Percentiles rank a stretch among this genome's conserved stretches.
phyloP scores from a whole-genome alignment of 2,113 vertebrate species.

The Gasterosteus nipponicus region DNA sequence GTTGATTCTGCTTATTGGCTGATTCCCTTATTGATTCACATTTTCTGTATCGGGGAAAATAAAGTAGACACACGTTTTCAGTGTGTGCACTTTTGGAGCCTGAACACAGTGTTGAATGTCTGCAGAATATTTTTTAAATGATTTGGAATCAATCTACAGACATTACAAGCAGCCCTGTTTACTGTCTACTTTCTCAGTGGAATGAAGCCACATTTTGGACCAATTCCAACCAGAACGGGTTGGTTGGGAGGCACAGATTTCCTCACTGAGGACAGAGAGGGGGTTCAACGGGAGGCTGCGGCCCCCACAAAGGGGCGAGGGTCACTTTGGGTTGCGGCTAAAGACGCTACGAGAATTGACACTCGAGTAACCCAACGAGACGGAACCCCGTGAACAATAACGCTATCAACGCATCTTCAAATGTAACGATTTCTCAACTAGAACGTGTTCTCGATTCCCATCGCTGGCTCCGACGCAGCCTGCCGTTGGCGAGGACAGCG shows the following conservation, averaged over 20 bases:
- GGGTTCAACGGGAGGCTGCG: too few species aligned
- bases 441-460: background rate
- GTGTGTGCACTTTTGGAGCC: background rate
- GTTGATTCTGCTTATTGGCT: background rate
- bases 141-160: too few species aligned
- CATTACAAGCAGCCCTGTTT: too few species aligned
- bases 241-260: too few species aligned
- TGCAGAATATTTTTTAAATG: background rate
- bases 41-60: background rate
- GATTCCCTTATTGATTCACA: background rate
- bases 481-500: slow-evolving; percentile 52
- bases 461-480: slow-evolving; percentile 65
- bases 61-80: background rate
- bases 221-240: too few species aligned
- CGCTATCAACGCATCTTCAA: background rate
- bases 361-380: too few species aligned
- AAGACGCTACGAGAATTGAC: background rate
- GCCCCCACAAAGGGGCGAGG: too few species aligned
- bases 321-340: background rate
- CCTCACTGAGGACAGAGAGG: too few species aligned
- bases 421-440: background rate
- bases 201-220: too few species aligned
- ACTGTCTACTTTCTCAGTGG: too few species aligned
- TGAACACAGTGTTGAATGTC: background rate
- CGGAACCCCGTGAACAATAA: background rate